Conservation (phyloP, 2,113 vertebrate genomes). For the Psettodes erumei region DNA sequence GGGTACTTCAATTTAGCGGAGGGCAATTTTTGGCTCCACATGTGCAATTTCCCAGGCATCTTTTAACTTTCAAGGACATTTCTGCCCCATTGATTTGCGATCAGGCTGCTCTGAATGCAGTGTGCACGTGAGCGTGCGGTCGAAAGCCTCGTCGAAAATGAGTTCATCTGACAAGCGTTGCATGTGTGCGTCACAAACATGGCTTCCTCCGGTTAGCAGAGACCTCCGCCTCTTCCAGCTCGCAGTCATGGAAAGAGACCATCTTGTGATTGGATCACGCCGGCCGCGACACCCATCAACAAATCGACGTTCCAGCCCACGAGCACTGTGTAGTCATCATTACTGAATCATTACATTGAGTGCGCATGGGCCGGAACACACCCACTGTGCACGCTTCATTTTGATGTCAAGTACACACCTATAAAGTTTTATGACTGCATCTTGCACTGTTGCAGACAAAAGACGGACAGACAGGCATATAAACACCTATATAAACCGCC, state of each 20-base stretch:
- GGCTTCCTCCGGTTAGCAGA: conserved; percentile 1
- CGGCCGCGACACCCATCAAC: no score
- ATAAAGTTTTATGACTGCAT: no score
- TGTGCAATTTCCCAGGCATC: conserved; percentile 59
- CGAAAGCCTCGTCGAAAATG: conserved; percentile 38
- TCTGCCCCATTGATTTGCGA: conserved; percentile 66
- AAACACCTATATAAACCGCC: no score
- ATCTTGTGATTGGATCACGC: background rate
- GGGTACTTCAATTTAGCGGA: conserved; percentile 34
- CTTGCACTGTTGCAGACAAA: no score
- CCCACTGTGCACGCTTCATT: no score
- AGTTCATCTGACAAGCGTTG: conserved; percentile 48
- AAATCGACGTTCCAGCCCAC: no score
- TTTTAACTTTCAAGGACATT: conserved; percentile 73
- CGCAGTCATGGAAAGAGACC: background rate
- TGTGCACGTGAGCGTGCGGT: conserved; percentile 25
- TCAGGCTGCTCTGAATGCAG: conserved; percentile 50
- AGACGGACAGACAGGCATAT: no score
- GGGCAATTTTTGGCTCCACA: conserved; percentile 30
- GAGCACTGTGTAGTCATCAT: no score
- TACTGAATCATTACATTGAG: no score
- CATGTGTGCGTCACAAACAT: conserved; percentile 33
- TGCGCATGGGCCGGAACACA: no score
- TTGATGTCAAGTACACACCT: no score
- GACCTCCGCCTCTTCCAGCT: conserved; percentile 1